Evolutionary conservation across 2,113 vertebrate genomes (phyloP).

Genomic region (Scortum barcoo): DNA sequence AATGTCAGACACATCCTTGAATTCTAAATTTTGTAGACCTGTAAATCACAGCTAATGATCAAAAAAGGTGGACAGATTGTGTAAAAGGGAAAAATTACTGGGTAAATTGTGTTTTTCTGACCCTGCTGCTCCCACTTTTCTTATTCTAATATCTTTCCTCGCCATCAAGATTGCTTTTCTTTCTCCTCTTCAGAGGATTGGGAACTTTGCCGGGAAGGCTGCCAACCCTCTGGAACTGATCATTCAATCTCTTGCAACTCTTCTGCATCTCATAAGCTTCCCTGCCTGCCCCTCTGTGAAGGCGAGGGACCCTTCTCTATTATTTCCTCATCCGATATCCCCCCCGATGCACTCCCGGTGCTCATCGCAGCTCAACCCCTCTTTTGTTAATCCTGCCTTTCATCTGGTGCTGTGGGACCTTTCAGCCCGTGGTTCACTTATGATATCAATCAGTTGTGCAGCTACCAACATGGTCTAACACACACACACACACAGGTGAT

Average conservation of each 20-base stretch:
- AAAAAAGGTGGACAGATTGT: constrained; percentile 27
- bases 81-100: constrained; percentile 20
- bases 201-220: constrained; percentile 72
- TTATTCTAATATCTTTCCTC: constrained; percentile 65
- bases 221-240: constrained; percentile 77
- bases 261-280: constrained; percentile 74
- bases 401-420: constrained; percentile 76
- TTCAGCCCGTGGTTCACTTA: constrained; percentile 75
- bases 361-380: constrained; percentile 74
- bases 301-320: constrained; percentile 75
- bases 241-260: constrained; percentile 75
- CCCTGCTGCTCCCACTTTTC: constrained; percentile 48
- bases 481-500: constrained; percentile 31
- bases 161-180: constrained; percentile 67
- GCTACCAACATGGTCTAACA: constrained; percentile 51
- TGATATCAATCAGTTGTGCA: constrained; percentile 78
- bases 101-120: constrained; percentile 59
- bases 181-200: constrained; percentile 54
- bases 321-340: constrained; percentile 81
- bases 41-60: constrained; percentile 20
- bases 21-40: neutral
- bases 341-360: constrained; percentile 72
- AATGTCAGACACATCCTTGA: neutral
- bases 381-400: constrained; percentile 83
- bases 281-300: constrained; percentile 57